Evolutionary conservation across 2,888 invertebrate genomes (phyloP).

Genomic region (Halocaridina rubra): DNA sequence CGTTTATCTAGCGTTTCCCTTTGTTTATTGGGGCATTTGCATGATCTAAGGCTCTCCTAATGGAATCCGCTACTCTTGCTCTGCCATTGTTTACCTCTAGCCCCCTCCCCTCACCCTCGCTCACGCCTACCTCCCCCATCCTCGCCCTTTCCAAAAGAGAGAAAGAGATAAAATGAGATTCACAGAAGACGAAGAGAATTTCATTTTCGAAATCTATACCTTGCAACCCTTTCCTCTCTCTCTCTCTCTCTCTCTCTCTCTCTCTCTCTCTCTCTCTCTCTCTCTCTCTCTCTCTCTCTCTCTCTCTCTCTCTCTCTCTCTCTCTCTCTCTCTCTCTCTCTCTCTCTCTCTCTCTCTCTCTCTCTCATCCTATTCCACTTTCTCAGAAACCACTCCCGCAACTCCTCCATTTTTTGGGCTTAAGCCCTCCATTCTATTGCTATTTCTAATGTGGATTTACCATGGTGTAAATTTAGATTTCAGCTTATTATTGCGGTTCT

Average conservation of each 20-base stretch:
- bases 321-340: neutral
- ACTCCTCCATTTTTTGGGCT: no score
- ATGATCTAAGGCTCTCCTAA: neutral
- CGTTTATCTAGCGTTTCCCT: neutral
- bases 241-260: conserved; percentile 22
- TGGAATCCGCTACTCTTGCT: neutral
- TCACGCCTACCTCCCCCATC: no score
- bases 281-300: conserved; percentile 3
- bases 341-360: neutral
- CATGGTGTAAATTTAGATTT: no score
- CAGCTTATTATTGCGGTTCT: no score
- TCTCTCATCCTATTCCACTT: neutral
- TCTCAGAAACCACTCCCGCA: no score
- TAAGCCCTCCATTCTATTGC: no score
- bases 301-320: neutral
- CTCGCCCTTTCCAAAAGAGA: no score
- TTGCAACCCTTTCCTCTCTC: neutral
- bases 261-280: conserved; percentile 18
- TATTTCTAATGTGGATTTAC: no score
- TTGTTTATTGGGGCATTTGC: neutral
- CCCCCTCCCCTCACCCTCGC: no score
- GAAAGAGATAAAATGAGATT: no score
- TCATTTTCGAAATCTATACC: neutral
- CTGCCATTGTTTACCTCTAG: neutral
- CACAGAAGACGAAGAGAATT: neutral